These are phyloP conservation scores for Musca domestica DNA, from an alignment of 1,140 invertebrate species.

Conservation along the genomic window DNA sequence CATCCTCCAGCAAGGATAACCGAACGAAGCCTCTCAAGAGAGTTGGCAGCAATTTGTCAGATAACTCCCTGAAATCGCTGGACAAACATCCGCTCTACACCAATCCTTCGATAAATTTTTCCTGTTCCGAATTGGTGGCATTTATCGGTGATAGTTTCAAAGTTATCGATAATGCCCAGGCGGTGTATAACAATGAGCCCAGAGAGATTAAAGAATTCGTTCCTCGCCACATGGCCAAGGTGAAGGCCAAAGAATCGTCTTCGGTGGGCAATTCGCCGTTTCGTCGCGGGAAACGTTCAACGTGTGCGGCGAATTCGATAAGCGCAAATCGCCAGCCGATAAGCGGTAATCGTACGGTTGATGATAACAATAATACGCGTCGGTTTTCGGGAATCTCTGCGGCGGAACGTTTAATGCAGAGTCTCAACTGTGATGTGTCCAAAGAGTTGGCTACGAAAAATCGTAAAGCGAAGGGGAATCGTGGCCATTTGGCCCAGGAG, in stretches of 20 bases:
- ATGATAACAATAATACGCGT: constrained; percentile 7
- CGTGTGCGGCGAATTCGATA: no score
- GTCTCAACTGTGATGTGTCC: constrained; percentile 10
- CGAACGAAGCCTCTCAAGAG: background rate
- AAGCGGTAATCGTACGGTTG: background rate
- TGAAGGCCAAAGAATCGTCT: background rate
- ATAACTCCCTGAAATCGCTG: background rate
- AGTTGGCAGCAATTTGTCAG: background rate
- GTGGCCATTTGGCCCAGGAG: background rate
- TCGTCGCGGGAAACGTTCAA: background rate
- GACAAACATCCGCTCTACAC: background rate
- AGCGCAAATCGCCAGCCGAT: no score
- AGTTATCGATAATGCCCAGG: constrained; percentile 13
- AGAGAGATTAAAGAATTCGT: background rate
- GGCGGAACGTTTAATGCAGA: constrained; percentile 13
- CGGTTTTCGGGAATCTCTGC: background rate
- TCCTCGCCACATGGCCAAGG: background rate
- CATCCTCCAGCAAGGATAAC: background rate
- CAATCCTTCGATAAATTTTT: constrained; percentile 21
- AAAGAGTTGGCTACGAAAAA: background rate
- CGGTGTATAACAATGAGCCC: background rate
- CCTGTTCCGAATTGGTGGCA: constrained; percentile 41
- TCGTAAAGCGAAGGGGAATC: constrained; percentile 1
- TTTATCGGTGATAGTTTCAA: constrained; percentile 48
- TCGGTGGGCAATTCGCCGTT: constrained; percentile 8